phyloP scores from a whole-genome alignment of 2,113 vertebrate genomes.

The Merops nubicus region DNA sequence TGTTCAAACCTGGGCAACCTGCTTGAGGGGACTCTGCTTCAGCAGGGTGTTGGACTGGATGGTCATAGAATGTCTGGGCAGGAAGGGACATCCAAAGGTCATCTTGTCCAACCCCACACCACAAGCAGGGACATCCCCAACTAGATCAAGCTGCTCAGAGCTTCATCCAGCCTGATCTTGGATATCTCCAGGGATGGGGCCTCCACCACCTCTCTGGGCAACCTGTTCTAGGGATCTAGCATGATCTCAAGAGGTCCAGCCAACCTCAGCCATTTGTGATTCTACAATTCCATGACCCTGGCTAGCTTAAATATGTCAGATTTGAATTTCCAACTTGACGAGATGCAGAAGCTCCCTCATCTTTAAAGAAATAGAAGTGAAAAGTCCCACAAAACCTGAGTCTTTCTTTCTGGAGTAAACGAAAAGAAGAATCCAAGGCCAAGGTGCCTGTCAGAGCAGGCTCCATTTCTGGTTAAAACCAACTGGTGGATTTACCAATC shows the following conservation, averaged over 20 bases:
- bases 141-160: no score
- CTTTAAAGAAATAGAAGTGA: background rate
- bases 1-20: fast-evolving
- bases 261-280: fast-evolving
- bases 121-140: no score
- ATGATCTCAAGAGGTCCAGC: no score
- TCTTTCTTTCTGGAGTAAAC: background rate
- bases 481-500: fast-evolving
- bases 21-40: background rate
- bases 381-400: background rate
- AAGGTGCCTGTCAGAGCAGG: background rate
- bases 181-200: no score
- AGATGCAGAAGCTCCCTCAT: background rate
- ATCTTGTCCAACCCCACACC: no score
- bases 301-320: background rate
- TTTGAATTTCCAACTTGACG: background rate
- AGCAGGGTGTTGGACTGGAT: background rate
- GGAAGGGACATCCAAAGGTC: no score
- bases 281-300: fast-evolving
- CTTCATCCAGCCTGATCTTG: no score
- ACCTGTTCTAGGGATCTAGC: no score
- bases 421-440: background rate
- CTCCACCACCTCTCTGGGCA: no score
- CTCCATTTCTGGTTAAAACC: background rate
- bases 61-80: no score